Conservation (phyloP, 2,797 vertebrate genomes). For the Syngnathus rostellatus region DNA sequence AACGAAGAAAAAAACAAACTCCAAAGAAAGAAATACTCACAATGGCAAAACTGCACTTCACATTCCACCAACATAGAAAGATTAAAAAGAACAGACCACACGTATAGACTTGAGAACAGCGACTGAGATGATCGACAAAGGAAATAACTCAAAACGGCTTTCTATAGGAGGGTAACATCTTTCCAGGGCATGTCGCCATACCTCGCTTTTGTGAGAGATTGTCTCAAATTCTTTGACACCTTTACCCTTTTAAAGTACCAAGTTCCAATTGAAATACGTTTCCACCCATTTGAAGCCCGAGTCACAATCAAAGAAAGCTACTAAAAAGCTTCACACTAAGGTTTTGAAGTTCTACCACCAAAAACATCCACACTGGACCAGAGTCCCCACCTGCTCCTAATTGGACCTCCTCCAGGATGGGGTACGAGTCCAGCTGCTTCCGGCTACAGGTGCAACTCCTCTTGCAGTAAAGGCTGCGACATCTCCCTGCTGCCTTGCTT, state of each 20-base stretch:
- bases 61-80: slow-evolving; percentile 52
- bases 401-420: slow-evolving; percentile 14
- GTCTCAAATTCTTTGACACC: not conserved
- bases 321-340: slow-evolving; percentile 43
- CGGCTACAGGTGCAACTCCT: slow-evolving; percentile 63
- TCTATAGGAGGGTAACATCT: not conserved
- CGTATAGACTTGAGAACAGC: not conserved
- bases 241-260: not conserved
- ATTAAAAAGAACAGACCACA: slow-evolving; percentile 28
- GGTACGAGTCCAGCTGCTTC: slow-evolving; percentile 26
- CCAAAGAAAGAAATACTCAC: slow-evolving; percentile 53
- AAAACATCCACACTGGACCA: slow-evolving; percentile 29
- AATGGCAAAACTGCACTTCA: slow-evolving; percentile 61
- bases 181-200: not conserved
- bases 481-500: slow-evolving; percentile 74
- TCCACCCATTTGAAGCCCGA: slow-evolving; percentile 4
- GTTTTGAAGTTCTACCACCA: slow-evolving; percentile 38
- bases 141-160: not conserved
- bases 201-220: not conserved
- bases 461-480: slow-evolving; percentile 78
- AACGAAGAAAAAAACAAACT: slow-evolving; percentile 19
- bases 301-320: slow-evolving; percentile 61
- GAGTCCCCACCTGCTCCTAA: slow-evolving; percentile 13
- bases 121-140: too few species aligned
- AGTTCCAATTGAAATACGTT: not conserved